Evolutionary conservation across 2,113 vertebrate genomes (phyloP), one percentile per base, ranked within the genome.

Genomic region (Pseudorasbora parva): DNA sequence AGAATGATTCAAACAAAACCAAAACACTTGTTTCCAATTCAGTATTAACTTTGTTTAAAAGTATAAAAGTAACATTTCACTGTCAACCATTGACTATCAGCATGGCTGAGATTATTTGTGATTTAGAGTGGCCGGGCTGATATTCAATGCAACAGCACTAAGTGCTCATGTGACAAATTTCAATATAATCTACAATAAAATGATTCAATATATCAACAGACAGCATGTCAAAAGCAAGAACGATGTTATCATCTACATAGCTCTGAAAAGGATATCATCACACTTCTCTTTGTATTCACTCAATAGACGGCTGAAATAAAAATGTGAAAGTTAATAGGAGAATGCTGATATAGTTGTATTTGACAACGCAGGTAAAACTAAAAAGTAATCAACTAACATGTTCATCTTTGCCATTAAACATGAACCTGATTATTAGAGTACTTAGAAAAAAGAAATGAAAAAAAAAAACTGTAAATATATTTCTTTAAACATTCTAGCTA

Each of bases 261-360:
- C 1, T 27, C 51, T 59, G 5, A n/a, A 94, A 96, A 97, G 96
- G 96, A 97, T 97, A 97, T 97, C 95, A 90, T 95, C 93, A 88
- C 96, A 96, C 72, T 97, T 97, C 91, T 96, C 94, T 90, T 96
- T 95, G 87, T 96, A 96, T 15, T 97, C 95, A 12, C 91, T 93
- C 84, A 97, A 89, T 85, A 96, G 88, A 76, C 86, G 94, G 89
- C 96, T 97, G 91, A 88, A 92, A 92, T 49, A 59, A 83, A 62
- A 78, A 60, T 19, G 62, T 84, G 45, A 10, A 41, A 45, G 37
- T 15, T 68, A 64, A 2, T 45, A 54, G 21, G 69, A 57, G 51
- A 56, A 47, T 9, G 45, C n/a, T 41, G 2, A 45, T 27, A 60
- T n/a, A 47, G 25, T 27, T 74, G 17, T 27, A 33, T 15, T 74